These are phyloP conservation scores for Octomys mimax DNA, from an alignment of 2,797 vertebrate genomes.

Conservation along the genomic window DNA sequence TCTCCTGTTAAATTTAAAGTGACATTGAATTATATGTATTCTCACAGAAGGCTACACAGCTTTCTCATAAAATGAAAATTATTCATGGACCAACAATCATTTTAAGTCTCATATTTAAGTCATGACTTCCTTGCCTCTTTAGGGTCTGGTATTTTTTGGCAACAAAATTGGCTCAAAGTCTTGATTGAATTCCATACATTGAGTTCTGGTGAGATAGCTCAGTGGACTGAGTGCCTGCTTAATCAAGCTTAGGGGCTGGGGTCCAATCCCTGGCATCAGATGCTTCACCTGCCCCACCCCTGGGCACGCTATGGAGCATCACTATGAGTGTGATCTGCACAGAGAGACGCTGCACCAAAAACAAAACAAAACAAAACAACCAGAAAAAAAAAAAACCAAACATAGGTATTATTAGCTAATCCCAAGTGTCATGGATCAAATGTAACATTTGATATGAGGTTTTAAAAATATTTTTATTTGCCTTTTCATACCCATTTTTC, in stretches of 20 bases:
- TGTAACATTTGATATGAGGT: neutral
- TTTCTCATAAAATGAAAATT: neutral
- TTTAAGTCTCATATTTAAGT: neutral
- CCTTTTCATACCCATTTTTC: neutral
- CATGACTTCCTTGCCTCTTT: neutral
- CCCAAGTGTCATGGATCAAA: neutral
- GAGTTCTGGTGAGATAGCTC: no score
- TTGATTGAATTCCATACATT: neutral
- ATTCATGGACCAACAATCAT: neutral
- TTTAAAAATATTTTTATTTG: neutral
- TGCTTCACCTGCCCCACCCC: no score
- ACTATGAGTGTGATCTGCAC: no score
- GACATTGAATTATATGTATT: neutral
- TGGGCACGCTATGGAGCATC: no score
- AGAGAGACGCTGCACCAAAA: no score
- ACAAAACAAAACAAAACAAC: no score
- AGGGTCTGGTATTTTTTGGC: neutral
- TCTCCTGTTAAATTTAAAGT: neutral
- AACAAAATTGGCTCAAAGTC: slow-evolving; percentile 25
- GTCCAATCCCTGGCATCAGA: no score
- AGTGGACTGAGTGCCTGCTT: no score
- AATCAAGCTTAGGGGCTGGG: no score
- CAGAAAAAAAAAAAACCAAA: no score
- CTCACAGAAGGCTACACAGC: neutral
- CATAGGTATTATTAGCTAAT: neutral